Evolutionary conservation across 2,888 invertebrate genomes (phyloP).

Genomic region (Eilema depressum): DNA sequence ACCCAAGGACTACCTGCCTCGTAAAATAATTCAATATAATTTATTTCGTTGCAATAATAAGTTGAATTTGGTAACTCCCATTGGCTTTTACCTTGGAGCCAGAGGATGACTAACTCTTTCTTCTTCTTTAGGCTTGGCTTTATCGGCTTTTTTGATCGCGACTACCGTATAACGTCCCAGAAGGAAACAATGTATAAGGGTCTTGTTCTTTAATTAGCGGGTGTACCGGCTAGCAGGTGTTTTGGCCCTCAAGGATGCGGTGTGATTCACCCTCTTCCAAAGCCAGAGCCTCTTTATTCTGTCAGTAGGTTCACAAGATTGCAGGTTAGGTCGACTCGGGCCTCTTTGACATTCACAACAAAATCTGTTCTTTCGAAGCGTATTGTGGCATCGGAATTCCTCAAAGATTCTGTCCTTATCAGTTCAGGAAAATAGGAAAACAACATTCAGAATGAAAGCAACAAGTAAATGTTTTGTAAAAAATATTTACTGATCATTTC

Average conservation of each 20-base stretch:
- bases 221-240: too few species aligned
- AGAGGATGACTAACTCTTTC: too few species aligned
- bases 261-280: too few species aligned
- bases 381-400: background rate
- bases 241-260: too few species aligned
- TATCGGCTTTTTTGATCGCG: too few species aligned
- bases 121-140: too few species aligned
- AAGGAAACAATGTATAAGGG: too few species aligned
- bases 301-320: background rate
- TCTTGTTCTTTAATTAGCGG: too few species aligned
- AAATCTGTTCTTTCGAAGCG: background rate
- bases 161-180: too few species aligned
- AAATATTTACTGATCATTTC: conserved; percentile 27
- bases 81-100: too few species aligned
- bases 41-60: background rate
- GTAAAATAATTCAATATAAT: background rate
- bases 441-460: conserved; percentile 16
- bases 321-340: background rate
- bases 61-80: too few species aligned
- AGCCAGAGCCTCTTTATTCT: background rate
- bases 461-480: conserved; percentile 27
- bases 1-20: background rate
- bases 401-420: background rate
- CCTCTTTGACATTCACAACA: background rate
- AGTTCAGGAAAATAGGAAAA: conserved; percentile 13